A percentile compares a stretch with the other conserved stretches of the same genome.
Conservation (phyloP, 2,888 invertebrate genomes). For the Macrosoma leucophasiata region DNA sequence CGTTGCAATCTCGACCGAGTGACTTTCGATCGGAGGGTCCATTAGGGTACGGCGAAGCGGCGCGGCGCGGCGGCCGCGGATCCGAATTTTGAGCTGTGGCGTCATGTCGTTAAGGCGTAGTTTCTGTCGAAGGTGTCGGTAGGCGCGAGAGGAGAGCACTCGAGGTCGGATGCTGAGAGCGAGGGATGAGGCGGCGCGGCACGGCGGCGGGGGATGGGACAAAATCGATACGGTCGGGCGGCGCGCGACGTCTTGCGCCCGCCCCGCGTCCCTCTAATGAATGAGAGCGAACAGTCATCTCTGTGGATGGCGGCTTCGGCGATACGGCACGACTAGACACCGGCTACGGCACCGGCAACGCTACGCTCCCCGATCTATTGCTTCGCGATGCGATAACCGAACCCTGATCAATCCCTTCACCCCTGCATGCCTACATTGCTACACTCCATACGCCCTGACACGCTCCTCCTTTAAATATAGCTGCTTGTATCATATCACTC, state of each 20-base stretch:
- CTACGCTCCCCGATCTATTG: slow-evolving; percentile 40
- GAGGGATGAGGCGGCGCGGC: slow-evolving; percentile 44
- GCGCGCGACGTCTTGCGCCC: slow-evolving; percentile 71
- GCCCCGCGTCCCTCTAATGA: slow-evolving; percentile 66
- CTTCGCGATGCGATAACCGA: slow-evolving; percentile 43
- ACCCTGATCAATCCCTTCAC: slow-evolving; percentile 37
- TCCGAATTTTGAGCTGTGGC: slow-evolving; percentile 68
- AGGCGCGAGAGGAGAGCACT: slow-evolving; percentile 74
- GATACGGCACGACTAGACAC: slow-evolving; percentile 51
- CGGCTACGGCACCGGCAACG: slow-evolving; percentile 40
- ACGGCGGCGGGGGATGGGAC: slow-evolving; percentile 60
- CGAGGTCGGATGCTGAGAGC: slow-evolving; percentile 75
- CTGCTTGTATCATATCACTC: too few relatives aligned
- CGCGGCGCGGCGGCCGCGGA: slow-evolving; percentile 38
- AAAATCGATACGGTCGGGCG: slow-evolving; percentile 75
- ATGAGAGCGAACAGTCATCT: slow-evolving; percentile 73
- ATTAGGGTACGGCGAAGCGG: slow-evolving; percentile 57
- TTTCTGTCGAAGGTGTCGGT: slow-evolving; percentile 70
- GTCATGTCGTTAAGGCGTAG: slow-evolving; percentile 66
- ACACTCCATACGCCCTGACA: slow-evolving; percentile 4
- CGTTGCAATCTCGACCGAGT: slow-evolving; percentile 72
- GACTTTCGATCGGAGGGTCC: slow-evolving; percentile 68
- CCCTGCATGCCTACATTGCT: slow-evolving; percentile 17
- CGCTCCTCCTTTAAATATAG: slow-evolving; percentile 10
- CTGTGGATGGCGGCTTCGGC: slow-evolving; percentile 63